A percentile compares a stretch with the other conserved stretches of the same genome.
These are phyloP conservation scores for Scolanthus callimorphus DNA, from an alignment of 92 coral and sea anemone genomes.

Conservation along the genomic window DNA sequence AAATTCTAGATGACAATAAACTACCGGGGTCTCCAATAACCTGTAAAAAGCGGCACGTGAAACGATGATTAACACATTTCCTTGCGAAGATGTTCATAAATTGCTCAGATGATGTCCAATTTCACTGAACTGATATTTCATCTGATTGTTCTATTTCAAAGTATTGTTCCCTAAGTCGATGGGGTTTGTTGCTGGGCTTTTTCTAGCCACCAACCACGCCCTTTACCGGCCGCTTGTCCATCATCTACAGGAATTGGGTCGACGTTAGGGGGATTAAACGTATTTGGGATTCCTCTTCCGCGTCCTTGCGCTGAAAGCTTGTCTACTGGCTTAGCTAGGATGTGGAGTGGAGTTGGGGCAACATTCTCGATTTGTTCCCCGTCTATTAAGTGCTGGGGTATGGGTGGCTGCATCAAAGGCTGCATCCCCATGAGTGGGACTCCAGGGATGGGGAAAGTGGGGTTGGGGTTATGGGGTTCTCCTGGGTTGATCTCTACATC, in stretches of 20 bases:
- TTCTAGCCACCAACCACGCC: constrained; percentile 93
- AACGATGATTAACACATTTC: too few species aligned
- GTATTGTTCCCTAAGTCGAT: too few species aligned
- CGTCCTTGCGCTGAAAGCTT: constrained; percentile 68
- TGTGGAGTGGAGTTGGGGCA: constrained; percentile 27
- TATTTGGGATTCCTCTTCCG: constrained; percentile 59
- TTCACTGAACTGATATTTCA: too few species aligned
- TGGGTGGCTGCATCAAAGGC: constrained; percentile 28
- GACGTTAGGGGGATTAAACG: constrained; percentile 30
- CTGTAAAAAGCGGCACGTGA: too few species aligned
- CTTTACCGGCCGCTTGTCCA: constrained; percentile 36
- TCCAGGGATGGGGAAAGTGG: constrained; percentile 4
- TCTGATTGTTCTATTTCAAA: too few species aligned
- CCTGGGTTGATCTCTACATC: constrained; percentile 40
- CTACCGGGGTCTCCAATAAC: too few species aligned
- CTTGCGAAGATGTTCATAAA: too few species aligned
- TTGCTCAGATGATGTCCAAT: too few species aligned
- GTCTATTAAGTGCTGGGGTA: neutral
- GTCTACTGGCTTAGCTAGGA: constrained; percentile 68
- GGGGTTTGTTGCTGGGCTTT: constrained; percentile 49
- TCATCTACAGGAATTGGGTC: constrained; percentile 7
- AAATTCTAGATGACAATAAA: too few species aligned
- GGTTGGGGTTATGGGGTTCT: constrained; percentile 5
- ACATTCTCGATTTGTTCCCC: neutral
- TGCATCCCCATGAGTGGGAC: constrained; percentile 11